phyloP scores from a whole-genome alignment of 2,113 vertebrate genomes.

The Paedocypris sp. region DNA sequence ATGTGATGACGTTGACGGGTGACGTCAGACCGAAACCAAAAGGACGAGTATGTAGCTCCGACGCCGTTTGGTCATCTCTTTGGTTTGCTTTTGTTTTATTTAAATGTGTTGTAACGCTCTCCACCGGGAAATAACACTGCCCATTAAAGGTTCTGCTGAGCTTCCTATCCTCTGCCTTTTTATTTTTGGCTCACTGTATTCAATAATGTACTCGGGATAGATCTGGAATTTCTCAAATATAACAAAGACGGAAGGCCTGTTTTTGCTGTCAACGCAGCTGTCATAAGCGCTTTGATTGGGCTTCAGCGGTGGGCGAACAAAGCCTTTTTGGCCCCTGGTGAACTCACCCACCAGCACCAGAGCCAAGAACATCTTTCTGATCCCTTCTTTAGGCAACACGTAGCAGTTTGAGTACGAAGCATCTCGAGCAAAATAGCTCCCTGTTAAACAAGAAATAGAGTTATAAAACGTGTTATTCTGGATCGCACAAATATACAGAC shows the following conservation, averaged over 20 bases:
- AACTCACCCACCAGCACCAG: slow-evolving; percentile 49
- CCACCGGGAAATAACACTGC: too few species aligned
- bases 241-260: slow-evolving; percentile 54
- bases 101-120: too few species aligned
- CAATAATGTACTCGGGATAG: slow-evolving; percentile 56
- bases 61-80: too few species aligned
- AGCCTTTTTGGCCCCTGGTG: slow-evolving; percentile 30
- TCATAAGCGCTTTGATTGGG: slow-evolving; percentile 43
- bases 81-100: too few species aligned
- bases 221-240: slow-evolving; percentile 68
- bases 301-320: slow-evolving; percentile 38
- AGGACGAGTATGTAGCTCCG: too few species aligned
- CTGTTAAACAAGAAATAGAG: slow-evolving; percentile 37
- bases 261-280: slow-evolving; percentile 47
- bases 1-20: too few species aligned
- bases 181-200: slow-evolving; percentile 40
- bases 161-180: too few species aligned
- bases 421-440: slow-evolving; percentile 63
- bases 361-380: slow-evolving; percentile 51
- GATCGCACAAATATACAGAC: too few species aligned
- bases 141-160: not conserved
- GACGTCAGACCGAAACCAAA: too few species aligned
- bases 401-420: slow-evolving; percentile 48
- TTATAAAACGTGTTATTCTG: not conserved
- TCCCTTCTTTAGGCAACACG: not conserved